Conservation (phyloP, 2,888 invertebrate genomes). For the Mimachlamys varia region DNA sequence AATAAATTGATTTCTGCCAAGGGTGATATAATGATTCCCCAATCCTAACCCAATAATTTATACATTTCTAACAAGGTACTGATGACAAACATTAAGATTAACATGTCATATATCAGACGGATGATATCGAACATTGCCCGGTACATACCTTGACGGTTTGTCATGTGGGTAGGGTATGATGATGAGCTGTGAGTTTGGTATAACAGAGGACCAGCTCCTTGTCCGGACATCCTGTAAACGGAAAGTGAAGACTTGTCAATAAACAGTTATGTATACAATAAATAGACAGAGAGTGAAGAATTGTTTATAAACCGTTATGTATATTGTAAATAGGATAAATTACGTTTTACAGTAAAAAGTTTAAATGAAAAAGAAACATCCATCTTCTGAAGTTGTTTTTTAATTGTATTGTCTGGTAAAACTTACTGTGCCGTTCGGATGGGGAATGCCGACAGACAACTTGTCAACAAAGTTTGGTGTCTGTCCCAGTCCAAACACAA, state of each 20-base stretch:
- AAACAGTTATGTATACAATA: not conserved
- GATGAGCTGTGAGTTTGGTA: conserved; percentile 98
- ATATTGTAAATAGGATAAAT: too few relatives aligned
- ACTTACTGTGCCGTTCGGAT: conserved; percentile 57
- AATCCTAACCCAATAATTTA: not conserved
- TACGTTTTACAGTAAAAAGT: too few relatives aligned
- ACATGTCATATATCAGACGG: not conserved
- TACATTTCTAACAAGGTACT: not conserved
- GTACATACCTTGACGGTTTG: conserved; percentile 84
- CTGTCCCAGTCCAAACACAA: conserved; percentile 97
- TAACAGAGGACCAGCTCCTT: conserved; percentile 93
- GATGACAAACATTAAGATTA: not conserved
- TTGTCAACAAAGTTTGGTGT: conserved; percentile 98
- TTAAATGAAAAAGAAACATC: too few relatives aligned
- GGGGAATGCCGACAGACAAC: conserved; percentile 88
- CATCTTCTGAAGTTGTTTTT: too few relatives aligned
- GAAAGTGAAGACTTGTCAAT: conserved; percentile 6
- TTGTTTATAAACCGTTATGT: too few relatives aligned
- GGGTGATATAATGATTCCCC: not conserved
- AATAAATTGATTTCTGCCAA: too few relatives aligned
- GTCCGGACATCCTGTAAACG: conserved; percentile 64
- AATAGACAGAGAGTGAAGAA: too few relatives aligned
- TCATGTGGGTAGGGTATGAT: conserved; percentile 92
- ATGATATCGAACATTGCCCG: not conserved
- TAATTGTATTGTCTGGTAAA: not conserved